These are phyloP conservation scores for Epirrhoe tristata DNA, from an alignment of 2,888 invertebrate species.

Conservation along the genomic window DNA sequence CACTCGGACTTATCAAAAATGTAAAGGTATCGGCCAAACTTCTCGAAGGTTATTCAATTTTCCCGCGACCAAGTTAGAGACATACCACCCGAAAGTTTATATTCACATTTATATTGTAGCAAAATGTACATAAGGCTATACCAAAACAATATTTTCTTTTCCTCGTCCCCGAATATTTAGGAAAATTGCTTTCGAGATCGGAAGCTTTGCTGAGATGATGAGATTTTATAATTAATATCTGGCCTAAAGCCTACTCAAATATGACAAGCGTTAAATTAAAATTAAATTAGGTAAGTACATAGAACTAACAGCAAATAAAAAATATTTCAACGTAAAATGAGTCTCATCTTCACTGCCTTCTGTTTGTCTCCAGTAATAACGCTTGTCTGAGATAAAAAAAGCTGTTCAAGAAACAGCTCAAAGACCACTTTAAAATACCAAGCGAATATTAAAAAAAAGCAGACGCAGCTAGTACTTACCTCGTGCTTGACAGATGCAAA, in stretches of 20 bases:
- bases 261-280: conserved; percentile 19
- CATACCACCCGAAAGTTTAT: conserved; percentile 30
- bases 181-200: conserved; percentile 4
- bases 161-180: not conserved
- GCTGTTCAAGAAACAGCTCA: conserved; percentile 55
- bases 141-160: conserved; percentile 8
- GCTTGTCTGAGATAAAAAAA: conserved; percentile 51
- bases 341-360: conserved; percentile 37
- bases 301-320: conserved; percentile 36
- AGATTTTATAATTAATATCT: conserved; percentile 16
- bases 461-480: conserved; percentile 69
- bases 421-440: conserved; percentile 55
- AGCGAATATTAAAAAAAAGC: conserved; percentile 64
- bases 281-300: conserved; percentile 5
- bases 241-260: not conserved
- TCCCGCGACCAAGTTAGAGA: conserved; percentile 33
- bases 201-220: conserved; percentile 7
- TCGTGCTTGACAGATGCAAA: conserved; percentile 77
- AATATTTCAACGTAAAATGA: conserved; percentile 48
- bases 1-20: conserved; percentile 41
- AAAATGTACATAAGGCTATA: not conserved
- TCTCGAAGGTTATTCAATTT: conserved; percentile 40
- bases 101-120: conserved; percentile 5
- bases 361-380: conserved; percentile 51
- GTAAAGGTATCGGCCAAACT: conserved; percentile 39